Base-by-base conservation (phyloP, 92 coral and sea anemone species). In the Porites rus region DNA sequence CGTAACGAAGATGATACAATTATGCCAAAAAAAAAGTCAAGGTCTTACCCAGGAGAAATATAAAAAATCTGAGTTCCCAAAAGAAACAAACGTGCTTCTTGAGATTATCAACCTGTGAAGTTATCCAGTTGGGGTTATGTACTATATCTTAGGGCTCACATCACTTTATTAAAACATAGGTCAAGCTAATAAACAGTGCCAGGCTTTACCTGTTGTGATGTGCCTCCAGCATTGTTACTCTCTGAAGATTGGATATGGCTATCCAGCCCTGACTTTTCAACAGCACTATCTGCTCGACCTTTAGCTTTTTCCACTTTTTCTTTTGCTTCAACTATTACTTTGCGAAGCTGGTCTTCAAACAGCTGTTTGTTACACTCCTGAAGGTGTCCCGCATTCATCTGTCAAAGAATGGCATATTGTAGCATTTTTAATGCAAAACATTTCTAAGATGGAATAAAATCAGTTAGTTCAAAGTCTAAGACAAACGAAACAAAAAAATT, bases 331-430 rank as follows among this genome's bases (percentile, higher is more conserved):
- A 70, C 76, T 51, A 94, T 92, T 31, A 97, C 92, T 72, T 94
- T 83, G n/a, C 96, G 95, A 22, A 97, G 80, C 85, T 93, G 90
- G 17, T 87, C 96, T 87, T 93, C 97, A 80, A 97, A 97, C 67
- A 97, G 56, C 75, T 91, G 92, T 69, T 97, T 96, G 84, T 95
- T 97, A 43, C 90, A 84, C 51, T 92, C 97, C 82, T 96, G 97
- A 69, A 97, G 87, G 91, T 97, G 96, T 54, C 96, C 97, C 19
- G 98, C 96, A 59, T 91, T 84, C 72, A 97, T 95, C 99, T 97
- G 73, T 62, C 56, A n/a, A 0, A 24, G 5, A 38, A 38, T 4
- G 46, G 46, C 8, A 31, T 56, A 56, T 10, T 56, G 61, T 10
- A 13, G 1, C 69, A 69, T 56, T 38, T 1, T 62, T 7, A 62